Conservation (phyloP, 1,140 invertebrate species). For the Panagrolaimus sp. region DNA sequence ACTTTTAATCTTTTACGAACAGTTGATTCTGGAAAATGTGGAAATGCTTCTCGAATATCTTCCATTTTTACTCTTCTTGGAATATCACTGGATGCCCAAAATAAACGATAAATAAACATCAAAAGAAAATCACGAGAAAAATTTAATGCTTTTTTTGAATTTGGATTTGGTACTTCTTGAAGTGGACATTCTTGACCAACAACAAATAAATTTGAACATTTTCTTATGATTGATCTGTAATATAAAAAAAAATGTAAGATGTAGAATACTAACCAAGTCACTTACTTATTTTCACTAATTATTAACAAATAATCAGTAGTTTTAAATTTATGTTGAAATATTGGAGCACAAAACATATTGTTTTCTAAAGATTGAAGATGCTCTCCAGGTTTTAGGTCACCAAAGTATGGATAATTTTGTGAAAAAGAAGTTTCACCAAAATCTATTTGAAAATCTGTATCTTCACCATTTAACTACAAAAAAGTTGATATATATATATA, state of each 20-base stretch:
- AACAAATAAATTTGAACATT: constrained; percentile 79
- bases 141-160: constrained; percentile 95
- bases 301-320: constrained; percentile 89
- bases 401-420: constrained; percentile 91
- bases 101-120: constrained; percentile 94
- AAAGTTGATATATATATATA: background rate
- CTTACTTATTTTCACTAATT: constrained; percentile 69
- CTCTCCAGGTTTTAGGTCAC: constrained; percentile 81
- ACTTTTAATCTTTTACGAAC: constrained; percentile 86
- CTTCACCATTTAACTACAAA: constrained; percentile 64
- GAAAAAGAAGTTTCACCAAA: constrained; percentile 93
- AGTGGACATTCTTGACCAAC: constrained; percentile 93
- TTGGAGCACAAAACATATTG: constrained; percentile 91
- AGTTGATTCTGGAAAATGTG: constrained; percentile 48
- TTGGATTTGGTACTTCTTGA: constrained; percentile 96
- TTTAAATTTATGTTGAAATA: constrained; percentile 78
- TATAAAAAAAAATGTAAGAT: background rate
- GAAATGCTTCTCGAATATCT: constrained; percentile 84
- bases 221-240: constrained; percentile 77
- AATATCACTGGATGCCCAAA: constrained; percentile 88
- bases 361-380: constrained; percentile 88
- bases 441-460: constrained; percentile 75
- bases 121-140: constrained; percentile 95
- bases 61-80: constrained; percentile 94
- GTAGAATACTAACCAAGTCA: constrained; percentile 26